Conservation (phyloP, 2,888 invertebrate genomes). For the Syrista parreyssii region DNA sequence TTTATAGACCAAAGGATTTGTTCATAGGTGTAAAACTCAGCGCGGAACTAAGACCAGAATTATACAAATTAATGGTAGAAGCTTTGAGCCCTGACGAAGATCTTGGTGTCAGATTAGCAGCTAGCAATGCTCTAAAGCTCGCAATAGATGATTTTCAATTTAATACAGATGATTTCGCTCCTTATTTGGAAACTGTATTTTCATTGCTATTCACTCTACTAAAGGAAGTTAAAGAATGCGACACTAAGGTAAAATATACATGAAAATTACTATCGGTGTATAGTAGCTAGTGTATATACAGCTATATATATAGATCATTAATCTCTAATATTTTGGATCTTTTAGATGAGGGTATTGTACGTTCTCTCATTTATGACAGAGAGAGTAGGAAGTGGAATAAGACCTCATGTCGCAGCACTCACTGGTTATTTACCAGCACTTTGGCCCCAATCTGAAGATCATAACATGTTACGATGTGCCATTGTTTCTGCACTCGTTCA, state of each 20-base stretch:
- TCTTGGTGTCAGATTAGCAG: constrained; percentile 88
- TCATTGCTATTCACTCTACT: constrained; percentile 84
- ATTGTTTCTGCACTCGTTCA: constrained; percentile 89
- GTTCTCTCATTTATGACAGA: constrained; percentile 92
- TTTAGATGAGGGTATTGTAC: constrained; percentile 88
- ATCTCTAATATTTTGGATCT: constrained; percentile 34
- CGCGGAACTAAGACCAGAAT: constrained; percentile 79
- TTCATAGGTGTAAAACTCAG: constrained; percentile 80
- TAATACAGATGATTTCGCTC: constrained; percentile 85
- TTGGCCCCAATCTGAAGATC: constrained; percentile 89
- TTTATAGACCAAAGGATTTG: constrained; percentile 6
- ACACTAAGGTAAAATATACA: constrained; percentile 78
- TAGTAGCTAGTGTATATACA: too few species aligned
- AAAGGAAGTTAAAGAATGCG: constrained; percentile 90
- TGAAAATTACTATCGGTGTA: background rate
- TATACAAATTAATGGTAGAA: constrained; percentile 83
- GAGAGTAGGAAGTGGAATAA: constrained; percentile 81
- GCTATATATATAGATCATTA: too few species aligned
- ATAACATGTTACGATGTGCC: constrained; percentile 91
- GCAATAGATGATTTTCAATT: constrained; percentile 95
- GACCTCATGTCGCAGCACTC: constrained; percentile 77
- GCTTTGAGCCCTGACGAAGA: constrained; percentile 83
- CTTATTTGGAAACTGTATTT: constrained; percentile 84
- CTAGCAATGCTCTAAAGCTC: constrained; percentile 84
- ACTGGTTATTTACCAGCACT: constrained; percentile 86